Evolutionary conservation across 2,113 vertebrate genomes (phyloP).

Genomic region (Stomatorhinus ivindoensis): DNA sequence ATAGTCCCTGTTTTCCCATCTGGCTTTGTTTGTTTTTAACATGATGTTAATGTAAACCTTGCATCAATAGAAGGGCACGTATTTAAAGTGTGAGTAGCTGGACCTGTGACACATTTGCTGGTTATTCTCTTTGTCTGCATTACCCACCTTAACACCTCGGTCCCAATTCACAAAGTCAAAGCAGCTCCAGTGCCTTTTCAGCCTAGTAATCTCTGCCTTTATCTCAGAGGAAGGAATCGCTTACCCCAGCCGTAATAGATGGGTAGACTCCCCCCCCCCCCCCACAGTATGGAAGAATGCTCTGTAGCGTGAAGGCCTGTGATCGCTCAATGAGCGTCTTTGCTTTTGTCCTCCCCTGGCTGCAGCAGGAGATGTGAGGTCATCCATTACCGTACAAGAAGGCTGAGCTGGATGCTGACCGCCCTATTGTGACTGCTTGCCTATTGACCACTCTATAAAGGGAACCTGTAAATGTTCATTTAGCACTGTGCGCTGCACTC

Average conservation of each 20-base stretch:
- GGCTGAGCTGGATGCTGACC: conserved; percentile 9
- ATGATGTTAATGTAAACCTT: background rate
- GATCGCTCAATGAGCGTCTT: background rate
- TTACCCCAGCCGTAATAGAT: background rate
- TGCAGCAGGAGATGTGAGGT: background rate
- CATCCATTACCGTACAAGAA: conserved; percentile 1
- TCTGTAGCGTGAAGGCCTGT: background rate
- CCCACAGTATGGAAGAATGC: background rate
- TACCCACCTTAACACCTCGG: background rate
- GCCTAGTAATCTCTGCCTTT: background rate
- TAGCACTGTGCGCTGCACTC: conserved; percentile 46
- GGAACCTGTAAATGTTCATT: conserved; percentile 51
- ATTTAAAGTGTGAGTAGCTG: background rate
- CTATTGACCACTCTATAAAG: conserved; percentile 55
- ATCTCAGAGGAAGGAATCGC: background rate
- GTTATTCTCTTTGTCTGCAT: background rate
- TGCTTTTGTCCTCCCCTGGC: background rate
- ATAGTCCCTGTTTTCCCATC: background rate
- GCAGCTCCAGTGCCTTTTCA: background rate
- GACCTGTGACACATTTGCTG: background rate
- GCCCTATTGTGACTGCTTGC: conserved; percentile 9
- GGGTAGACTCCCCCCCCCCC: background rate
- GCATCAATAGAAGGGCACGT: background rate
- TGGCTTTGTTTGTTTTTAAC: background rate
- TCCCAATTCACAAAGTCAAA: background rate